Percentiles rank a stretch among this genome's conserved stretches.
Evolutionary conservation across 2,113 vertebrate species (phyloP).

Genomic region (Gambusia affinis): DNA sequence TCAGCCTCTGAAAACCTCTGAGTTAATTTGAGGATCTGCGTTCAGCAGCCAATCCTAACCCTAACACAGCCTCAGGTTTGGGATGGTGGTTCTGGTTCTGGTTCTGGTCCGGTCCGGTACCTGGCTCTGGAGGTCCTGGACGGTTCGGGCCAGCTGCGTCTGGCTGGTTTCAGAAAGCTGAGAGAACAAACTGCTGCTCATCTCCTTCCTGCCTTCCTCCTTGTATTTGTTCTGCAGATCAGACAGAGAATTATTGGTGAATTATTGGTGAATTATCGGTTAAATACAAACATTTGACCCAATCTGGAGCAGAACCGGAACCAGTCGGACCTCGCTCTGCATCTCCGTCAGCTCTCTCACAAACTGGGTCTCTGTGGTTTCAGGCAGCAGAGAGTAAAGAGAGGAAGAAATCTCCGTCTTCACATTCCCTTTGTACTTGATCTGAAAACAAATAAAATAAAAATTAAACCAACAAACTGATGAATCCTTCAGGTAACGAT

Average conservation of each 20-base stretch:
- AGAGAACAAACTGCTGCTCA: slow-evolving; percentile 67
- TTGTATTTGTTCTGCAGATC: slow-evolving; percentile 72
- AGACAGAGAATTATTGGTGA: neutral
- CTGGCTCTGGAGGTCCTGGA: slow-evolving; percentile 68
- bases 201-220: slow-evolving; percentile 65
- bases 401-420: slow-evolving; percentile 61
- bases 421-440: slow-evolving; percentile 66
- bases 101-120: slow-evolving; percentile 24
- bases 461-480: neutral
- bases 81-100: too few species aligned
- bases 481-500: neutral
- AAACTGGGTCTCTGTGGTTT: slow-evolving; percentile 75
- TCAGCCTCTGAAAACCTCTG: too few species aligned
- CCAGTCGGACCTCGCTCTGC: slow-evolving; percentile 77
- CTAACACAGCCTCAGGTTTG: too few species aligned
- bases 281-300: too few species aligned
- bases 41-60: too few species aligned
- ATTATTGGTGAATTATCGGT: too few species aligned
- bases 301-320: too few species aligned
- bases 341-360: slow-evolving; percentile 65
- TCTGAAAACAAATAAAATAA: slow-evolving; percentile 41
- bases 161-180: slow-evolving; percentile 68
- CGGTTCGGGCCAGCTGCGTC: slow-evolving; percentile 59
- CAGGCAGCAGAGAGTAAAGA: slow-evolving; percentile 71
- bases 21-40: too few species aligned